phyloP scores from a whole-genome alignment of 2,888 invertebrate species.

The Sepiola atlantica region DNA sequence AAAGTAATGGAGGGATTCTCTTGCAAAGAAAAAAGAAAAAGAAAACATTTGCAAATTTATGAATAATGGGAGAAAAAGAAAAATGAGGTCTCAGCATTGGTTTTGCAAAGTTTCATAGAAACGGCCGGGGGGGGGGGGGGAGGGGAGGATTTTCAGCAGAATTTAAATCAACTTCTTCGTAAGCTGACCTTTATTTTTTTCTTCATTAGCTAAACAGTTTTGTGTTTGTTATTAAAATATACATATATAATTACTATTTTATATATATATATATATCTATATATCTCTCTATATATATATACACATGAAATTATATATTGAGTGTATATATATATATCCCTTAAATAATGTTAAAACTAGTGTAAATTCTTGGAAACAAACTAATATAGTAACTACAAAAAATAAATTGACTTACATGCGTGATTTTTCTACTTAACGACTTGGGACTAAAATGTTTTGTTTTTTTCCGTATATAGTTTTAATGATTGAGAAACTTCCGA shows the following conservation, averaged over 20 bases:
- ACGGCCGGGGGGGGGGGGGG: not conserved
- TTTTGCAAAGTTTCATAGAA: not conserved
- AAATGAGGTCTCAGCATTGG: not conserved
- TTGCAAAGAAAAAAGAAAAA: not conserved
- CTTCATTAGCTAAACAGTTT: not conserved
- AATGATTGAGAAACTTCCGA: too few relatives aligned
- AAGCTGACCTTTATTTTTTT: not conserved
- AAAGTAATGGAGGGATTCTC: conserved; percentile 5
- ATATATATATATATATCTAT: too few relatives aligned
- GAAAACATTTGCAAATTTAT: not conserved
- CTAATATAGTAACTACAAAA: too few relatives aligned
- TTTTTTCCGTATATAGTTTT: too few relatives aligned
- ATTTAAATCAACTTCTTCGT: not conserved
- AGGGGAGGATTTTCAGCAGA: not conserved
- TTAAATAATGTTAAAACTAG: too few relatives aligned
- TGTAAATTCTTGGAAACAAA: too few relatives aligned
- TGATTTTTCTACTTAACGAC: too few relatives aligned
- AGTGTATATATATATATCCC: not conserved
- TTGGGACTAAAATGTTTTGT: too few relatives aligned
- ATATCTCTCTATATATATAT: not conserved
- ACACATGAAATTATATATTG: not conserved
- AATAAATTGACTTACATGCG: too few relatives aligned
- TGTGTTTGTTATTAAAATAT: not conserved
- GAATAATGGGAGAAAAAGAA: not conserved
- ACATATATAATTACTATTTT: too few relatives aligned